Evolutionary conservation across 1,140 invertebrate species (phyloP), one percentile per base, ranked within the genome.

Genomic region (Apis cerana): DNA sequence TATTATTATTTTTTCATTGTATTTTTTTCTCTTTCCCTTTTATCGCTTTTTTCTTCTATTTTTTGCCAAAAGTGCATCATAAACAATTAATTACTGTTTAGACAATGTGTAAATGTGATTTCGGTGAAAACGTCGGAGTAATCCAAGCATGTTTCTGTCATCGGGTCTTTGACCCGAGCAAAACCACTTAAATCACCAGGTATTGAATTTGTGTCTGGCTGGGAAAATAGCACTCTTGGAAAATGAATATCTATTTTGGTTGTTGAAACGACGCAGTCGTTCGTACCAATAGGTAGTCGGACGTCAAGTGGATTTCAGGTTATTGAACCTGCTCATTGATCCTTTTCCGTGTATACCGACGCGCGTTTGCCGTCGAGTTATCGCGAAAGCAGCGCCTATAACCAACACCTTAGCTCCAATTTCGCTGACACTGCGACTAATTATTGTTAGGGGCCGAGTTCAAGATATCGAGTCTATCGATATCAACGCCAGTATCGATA

Each of bases 241-340:
- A 88, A 88, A 88, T 88, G 87, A 85, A 88, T 88, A 88, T 88
- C 87, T 88, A 88, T 88, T 88, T 88, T 88, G 80, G 84, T 88
- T 88, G 86, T 81, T 81, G 86, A 88, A 88, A 68, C 87, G 85
- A 89, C 64, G 84, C 82, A 81, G 85, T 85, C 71, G 74, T 64
- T 85, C 70, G 82, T 84, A 68, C 70, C 79, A 84, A 87, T 81
- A 78, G 84, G 33, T 85, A 79, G 82, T 86, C 76, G 79, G 61
- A 86, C 90, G 90, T 92, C 92, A 89, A 92, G 91, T 93, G 91
- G 91, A 93, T 93, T 93, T 92, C 91, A 92, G 93, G 93, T 92
- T 93, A 91, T 92, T 92, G 92, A 94, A 94, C 93, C 90, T 91
- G 84, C 86, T 91, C 92, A 93, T 93, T 92, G 93, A 94, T 93